These are phyloP conservation scores for Periophthalmodon schlosseri DNA, from an alignment of 2,113 vertebrate species.

Conservation along the genomic window DNA sequence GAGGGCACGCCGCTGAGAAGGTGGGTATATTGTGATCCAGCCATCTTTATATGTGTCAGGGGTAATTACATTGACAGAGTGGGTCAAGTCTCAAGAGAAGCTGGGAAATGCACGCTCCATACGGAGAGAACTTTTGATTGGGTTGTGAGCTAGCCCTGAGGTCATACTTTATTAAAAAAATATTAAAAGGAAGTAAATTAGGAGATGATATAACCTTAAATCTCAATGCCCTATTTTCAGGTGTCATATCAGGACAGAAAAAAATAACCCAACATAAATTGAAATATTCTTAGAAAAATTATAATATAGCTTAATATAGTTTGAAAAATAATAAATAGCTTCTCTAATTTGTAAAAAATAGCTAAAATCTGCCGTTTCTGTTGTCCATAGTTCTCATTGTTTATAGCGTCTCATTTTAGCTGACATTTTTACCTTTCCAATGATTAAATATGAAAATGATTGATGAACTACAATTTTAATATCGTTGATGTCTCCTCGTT, in stretches of 20 bases:
- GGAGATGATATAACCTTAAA: not conserved
- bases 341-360: too few species aligned
- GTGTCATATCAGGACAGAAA: not conserved
- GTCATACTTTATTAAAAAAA: slow-evolving; percentile 10
- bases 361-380: not conserved
- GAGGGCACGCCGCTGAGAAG: slow-evolving; percentile 42
- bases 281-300: not conserved
- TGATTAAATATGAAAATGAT: not conserved
- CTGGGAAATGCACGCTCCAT: slow-evolving; percentile 12
- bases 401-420: not conserved
- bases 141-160: not conserved
- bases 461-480: not conserved
- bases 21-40: slow-evolving; percentile 57
- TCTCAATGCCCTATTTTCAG: not conserved
- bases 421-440: not conserved
- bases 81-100: slow-evolving; percentile 29
- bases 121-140: slow-evolving; percentile 27
- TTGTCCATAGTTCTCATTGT: not conserved
- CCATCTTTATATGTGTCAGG: slow-evolving; percentile 61
- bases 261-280: not conserved
- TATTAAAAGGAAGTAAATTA: not conserved
- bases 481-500: not conserved
- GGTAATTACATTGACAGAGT: slow-evolving; percentile 64
- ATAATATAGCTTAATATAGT: not conserved
- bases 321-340: too few species aligned